Percentiles rank a stretch among this genome's conserved stretches.
These are phyloP conservation scores for Morpho achilles DNA, from an alignment of 2,888 invertebrate species.

Conservation along the genomic window DNA sequence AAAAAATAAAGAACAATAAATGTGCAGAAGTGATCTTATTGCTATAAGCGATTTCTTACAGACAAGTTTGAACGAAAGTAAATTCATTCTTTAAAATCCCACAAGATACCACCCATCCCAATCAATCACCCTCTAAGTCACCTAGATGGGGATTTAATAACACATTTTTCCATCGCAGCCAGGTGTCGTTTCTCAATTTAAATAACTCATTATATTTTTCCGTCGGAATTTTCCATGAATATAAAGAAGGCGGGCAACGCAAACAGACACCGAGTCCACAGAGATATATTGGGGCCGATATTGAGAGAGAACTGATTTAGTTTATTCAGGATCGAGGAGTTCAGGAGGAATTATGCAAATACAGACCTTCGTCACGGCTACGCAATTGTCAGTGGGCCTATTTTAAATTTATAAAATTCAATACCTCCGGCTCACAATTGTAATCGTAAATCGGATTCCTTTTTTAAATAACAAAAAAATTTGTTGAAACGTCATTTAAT, in stretches of 20 bases:
- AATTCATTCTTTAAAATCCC: background rate
- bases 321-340: slow-evolving; percentile 31
- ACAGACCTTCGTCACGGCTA: slow-evolving; percentile 12
- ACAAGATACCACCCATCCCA: background rate
- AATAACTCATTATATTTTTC: slow-evolving; percentile 24
- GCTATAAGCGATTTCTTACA: background rate
- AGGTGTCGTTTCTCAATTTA: slow-evolving; percentile 15
- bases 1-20: too few relatives aligned
- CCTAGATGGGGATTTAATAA: slow-evolving; percentile 2
- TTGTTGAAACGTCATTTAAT: too few relatives aligned
- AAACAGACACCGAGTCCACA: slow-evolving; percentile 32
- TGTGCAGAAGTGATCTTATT: background rate
- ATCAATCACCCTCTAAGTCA: background rate
- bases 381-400: slow-evolving; percentile 14
- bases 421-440: slow-evolving; percentile 6
- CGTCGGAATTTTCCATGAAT: slow-evolving; percentile 29
- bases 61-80: background rate
- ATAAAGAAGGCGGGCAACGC: slow-evolving; percentile 29
- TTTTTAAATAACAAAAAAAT: background rate
- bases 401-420: slow-evolving; percentile 13
- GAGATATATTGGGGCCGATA: slow-evolving; percentile 30
- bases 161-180: slow-evolving; percentile 5
- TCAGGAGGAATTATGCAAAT: slow-evolving; percentile 27
- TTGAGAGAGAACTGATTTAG: slow-evolving; percentile 30
- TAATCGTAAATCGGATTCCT: slow-evolving; percentile 7